These are phyloP conservation scores for Eucidaris tribuloides DNA, from an alignment of 35 echinoderm and acorn worm species.

Conservation along the genomic window DNA sequence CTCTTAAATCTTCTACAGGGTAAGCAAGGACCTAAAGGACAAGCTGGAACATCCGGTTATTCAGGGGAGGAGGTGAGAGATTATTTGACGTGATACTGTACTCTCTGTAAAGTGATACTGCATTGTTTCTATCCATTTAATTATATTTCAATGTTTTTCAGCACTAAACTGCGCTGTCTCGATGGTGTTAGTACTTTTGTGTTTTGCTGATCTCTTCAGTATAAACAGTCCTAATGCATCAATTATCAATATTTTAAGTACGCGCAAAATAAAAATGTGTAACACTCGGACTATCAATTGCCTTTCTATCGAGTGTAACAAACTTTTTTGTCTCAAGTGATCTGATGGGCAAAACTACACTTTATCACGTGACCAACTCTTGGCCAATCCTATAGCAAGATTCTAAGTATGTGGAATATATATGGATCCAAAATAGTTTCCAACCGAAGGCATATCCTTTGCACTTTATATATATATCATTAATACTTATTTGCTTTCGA, in stretches of 20 bases:
- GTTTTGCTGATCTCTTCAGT: neutral
- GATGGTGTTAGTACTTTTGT: neutral
- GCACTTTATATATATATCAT: too few relatives aligned
- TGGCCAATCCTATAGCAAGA: too few relatives aligned
- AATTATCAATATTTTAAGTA: neutral
- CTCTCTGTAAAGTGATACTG: neutral
- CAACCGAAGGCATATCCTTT: too few relatives aligned
- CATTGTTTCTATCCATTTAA: neutral
- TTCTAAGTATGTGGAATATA: too few relatives aligned
- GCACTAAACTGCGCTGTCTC: neutral
- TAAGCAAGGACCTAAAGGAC: slow-evolving; percentile 30
- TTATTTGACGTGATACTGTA: neutral
- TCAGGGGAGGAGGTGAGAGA: neutral
- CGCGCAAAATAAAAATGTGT: neutral
- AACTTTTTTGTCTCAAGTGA: too few relatives aligned
- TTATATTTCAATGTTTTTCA: slow-evolving; percentile 10
- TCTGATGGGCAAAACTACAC: too few relatives aligned
- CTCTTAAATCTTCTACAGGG: slow-evolving; percentile 6
- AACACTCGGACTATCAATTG: too few relatives aligned
- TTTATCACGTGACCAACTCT: too few relatives aligned
- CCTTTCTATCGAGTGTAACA: too few relatives aligned
- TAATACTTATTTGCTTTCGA: too few relatives aligned
- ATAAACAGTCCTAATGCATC: neutral
- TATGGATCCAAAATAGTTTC: too few relatives aligned
- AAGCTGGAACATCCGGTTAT: neutral